Conservation (phyloP, 2,888 invertebrate species). For the Caenorhabditis sp. region DNA sequence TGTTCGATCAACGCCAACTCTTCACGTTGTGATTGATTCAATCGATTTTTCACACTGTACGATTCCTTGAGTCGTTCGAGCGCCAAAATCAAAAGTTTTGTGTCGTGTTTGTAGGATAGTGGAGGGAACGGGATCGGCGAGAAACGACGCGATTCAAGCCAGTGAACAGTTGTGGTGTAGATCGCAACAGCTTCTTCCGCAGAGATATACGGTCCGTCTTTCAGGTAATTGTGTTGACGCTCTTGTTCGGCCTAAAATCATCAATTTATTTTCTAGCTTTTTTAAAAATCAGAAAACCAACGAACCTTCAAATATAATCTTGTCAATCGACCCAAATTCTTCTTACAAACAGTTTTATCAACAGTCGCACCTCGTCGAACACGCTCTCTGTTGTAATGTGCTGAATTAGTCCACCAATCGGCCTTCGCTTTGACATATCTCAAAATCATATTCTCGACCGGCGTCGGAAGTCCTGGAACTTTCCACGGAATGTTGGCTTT, state of each 20-base stretch:
- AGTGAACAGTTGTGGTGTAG: slow-evolving; percentile 99
- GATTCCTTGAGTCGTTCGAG: slow-evolving; percentile 79
- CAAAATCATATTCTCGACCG: slow-evolving; percentile 99
- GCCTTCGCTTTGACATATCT: slow-evolving; percentile 99
- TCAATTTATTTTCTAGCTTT: not conserved
- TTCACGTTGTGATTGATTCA: slow-evolving; percentile 98
- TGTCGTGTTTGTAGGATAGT: slow-evolving; percentile 98
- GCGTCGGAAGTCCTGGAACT: slow-evolving; percentile 96
- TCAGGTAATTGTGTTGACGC: slow-evolving; percentile 96
- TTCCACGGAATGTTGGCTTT: slow-evolving; percentile 99
- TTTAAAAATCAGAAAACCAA: not conserved
- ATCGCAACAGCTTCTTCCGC: slow-evolving; percentile 99
- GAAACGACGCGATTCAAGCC: slow-evolving; percentile 96
- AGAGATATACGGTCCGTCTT: slow-evolving; percentile 98
- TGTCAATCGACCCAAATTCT: slow-evolving; percentile 96
- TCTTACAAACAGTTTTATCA: slow-evolving; percentile 99
- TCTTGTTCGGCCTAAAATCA: slow-evolving; percentile 84
- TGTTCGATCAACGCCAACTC: slow-evolving; percentile 98
- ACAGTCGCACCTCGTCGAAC: slow-evolving; percentile 99
- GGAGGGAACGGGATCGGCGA: slow-evolving; percentile 99
- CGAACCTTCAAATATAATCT: slow-evolving; percentile 85
- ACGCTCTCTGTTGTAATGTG: slow-evolving; percentile 97
- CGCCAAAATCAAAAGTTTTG: slow-evolving; percentile 94
- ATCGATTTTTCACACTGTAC: slow-evolving; percentile 74
- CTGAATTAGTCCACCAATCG: slow-evolving; percentile 99